These are phyloP conservation scores for Clinocottus analis DNA, from an alignment of 2,113 vertebrate genomes.

Conservation along the genomic window DNA sequence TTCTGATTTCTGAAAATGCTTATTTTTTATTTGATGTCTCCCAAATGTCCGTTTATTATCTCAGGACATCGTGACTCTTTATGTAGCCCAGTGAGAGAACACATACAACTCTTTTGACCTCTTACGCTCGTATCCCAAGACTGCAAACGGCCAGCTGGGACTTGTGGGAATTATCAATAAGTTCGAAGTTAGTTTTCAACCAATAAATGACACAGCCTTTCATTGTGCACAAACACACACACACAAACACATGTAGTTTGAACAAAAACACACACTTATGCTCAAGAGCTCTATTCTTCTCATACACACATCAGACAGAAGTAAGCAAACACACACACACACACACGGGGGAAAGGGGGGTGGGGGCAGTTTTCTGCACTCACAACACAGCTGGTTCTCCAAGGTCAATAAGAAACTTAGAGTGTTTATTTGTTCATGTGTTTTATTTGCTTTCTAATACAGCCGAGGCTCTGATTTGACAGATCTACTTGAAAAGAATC, in stretches of 20 bases:
- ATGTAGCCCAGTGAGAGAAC: not conserved
- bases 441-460: conserved; percentile 76
- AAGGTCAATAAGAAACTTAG: conserved; percentile 69
- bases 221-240: conserved; percentile 3
- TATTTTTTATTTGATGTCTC: not conserved
- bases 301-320: conserved; percentile 8
- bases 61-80: not conserved
- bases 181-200: conserved; percentile 25
- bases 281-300: conserved; percentile 35
- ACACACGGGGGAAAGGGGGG: conserved; percentile 21
- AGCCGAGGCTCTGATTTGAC: conserved; percentile 60
- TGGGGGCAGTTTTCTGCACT: conserved; percentile 58
- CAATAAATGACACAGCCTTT: conserved; percentile 12
- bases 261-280: conserved; percentile 41
- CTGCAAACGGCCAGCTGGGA: not conserved
- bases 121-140: not conserved
- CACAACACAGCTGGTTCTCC: conserved; percentile 70
- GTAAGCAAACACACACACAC: conserved; percentile 20
- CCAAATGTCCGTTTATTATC: not conserved
- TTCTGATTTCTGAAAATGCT: not conserved
- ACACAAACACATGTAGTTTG: not conserved
- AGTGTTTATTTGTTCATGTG: conserved; percentile 74
- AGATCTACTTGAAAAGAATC: conserved; percentile 70
- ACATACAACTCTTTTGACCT: not conserved
- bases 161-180: conserved; percentile 17